phyloP scores from a whole-genome alignment of 2,797 vertebrate species.

The Okamejei kenojei region DNA sequence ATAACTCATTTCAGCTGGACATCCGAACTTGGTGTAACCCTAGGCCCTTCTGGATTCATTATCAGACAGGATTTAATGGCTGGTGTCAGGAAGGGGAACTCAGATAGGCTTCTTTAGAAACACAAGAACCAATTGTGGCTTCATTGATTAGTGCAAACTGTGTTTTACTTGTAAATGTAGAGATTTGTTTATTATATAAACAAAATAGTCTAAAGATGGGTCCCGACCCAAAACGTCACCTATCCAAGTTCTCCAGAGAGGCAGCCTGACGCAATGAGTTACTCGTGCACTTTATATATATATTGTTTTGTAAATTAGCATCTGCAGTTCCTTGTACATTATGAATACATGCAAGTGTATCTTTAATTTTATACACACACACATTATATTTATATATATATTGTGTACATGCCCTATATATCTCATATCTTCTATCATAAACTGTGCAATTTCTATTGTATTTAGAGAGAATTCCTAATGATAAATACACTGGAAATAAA shows the following conservation, averaged over 20 bases:
- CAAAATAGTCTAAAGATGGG: too few relatives aligned
- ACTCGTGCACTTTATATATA: too few relatives aligned
- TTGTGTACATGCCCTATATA: background rate
- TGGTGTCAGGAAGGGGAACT: background rate
- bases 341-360: too few relatives aligned
- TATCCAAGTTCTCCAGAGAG: too few relatives aligned
- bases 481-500: background rate
- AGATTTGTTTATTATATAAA: too few relatives aligned
- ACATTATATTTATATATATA: background rate
- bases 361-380: too few relatives aligned
- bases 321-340: too few relatives aligned
- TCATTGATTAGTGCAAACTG: background rate
- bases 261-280: too few relatives aligned
- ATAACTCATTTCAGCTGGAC: background rate
- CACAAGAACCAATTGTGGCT: background rate
- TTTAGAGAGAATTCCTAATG: background rate
- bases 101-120: background rate
- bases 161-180: background rate
- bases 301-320: too few relatives aligned
- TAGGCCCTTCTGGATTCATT: too few relatives aligned
- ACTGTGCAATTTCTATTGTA: background rate
- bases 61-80: background rate
- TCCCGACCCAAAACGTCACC: too few relatives aligned
- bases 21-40: background rate
- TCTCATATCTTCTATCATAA: background rate